Evolutionary conservation across 2,888 invertebrate species (phyloP), one percentile per base, ranked within the genome.

Genomic region (Heliconius erato): DNA sequence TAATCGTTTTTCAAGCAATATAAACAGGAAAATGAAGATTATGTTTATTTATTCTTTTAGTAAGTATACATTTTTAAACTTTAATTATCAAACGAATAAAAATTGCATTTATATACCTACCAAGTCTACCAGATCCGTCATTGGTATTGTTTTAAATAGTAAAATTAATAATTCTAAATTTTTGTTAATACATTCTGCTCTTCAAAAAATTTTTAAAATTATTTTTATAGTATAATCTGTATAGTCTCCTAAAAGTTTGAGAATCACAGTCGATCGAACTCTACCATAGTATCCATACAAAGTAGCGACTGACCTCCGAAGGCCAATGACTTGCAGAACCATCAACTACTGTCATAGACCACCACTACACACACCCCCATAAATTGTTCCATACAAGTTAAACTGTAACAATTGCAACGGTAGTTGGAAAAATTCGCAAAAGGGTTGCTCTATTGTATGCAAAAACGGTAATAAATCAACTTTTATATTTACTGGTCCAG

Each of bases 231-330:
- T 59, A 35, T 59, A 14, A 19, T 63, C 1, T 35, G 35, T 74
- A 2, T 12, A 74, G 59, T 11, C 3, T 74, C 26, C 6, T 2
- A 44, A 54, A 74, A 79, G 84, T 91, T 94, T 94, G 92, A 90
- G 90, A 86, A 87, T 12, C 91, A 79, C 84, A 88, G 89, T 5
- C 76, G 82, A 82, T 83, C 79, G 82, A 86, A 85, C 89, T 86
- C 86, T 88, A 90, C 89, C 89, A 89, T 87, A 88, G 84, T 90
- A 90, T 90, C 89, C 86, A 89, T 86, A 88, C 88, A 91, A 90
- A 90, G 88, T 83, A 85, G 85, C 90, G 89, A 94, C 92, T 94
- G 93, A 95, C 94, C 94, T 94, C 94, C 94, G 95, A 95, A 94
- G 88, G 89, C 90, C 80, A 89, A 88, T 96, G 95, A 96, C 95